Evolutionary conservation across 2,113 vertebrate genomes (phyloP), one percentile per base, ranked within the genome.

Genomic region (Oryzias javanicus): DNA sequence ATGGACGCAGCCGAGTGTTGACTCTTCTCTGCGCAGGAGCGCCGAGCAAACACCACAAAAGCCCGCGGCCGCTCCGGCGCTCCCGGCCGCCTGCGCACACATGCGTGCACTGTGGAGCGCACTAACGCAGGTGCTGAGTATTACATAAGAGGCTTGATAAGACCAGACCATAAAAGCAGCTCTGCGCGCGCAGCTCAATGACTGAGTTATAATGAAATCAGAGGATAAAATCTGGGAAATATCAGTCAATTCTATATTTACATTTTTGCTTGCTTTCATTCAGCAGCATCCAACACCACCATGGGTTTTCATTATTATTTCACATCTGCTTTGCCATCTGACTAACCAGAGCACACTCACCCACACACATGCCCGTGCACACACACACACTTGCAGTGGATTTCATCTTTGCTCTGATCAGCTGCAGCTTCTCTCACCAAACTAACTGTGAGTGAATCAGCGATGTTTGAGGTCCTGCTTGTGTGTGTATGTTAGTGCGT

Each of bases 21-120:
- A 89, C 84, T 84, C 83, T 88, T 88, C 77, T 78, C 70, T 57
- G 72, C 74, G 79, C 74, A 42, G 72, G 69, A 86, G 68, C 69
- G 65, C 77, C 75, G 72, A 84, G 81, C 78, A 89, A 90, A 89
- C 81, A 81, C 47, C 69, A 50, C 59, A 63, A 72, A 80, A 58
- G 3, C 20, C 25, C 53, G 49, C 27, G 66, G 29, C 76, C 74
- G 49, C 49, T 49, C 64, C 57, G 64, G 79, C 80, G 75, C 63
- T 69, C 18, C 35, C 2, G 27, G 14, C 29, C 19, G 52, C 15
- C n/a, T 47, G 19, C 35, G 5, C 14, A 14, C 17, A 54, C 16
- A 15, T 25, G 12, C 66, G 57, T 55, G 61, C 77, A 56, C 75
- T 59, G 65, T 16, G 16, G 17, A 42, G 17, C 60, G 25, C 64